Percentiles rank a stretch among this genome's conserved stretches.
phyloP scores from a whole-genome alignment of 2,113 vertebrate species.

The Datnioides undecimradiatus region DNA sequence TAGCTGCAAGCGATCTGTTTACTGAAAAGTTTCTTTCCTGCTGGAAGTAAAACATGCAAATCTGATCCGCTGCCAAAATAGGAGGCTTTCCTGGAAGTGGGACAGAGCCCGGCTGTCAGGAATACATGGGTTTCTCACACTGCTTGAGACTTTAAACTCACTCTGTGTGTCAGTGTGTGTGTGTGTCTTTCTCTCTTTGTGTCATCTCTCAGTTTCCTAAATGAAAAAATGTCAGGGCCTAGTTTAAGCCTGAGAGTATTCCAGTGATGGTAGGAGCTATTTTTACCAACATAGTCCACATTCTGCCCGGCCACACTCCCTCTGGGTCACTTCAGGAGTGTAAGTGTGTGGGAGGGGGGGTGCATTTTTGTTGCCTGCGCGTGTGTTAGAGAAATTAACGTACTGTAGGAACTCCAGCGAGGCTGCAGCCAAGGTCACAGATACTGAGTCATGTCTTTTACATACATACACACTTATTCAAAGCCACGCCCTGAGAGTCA shows the following conservation, averaged over 20 bases:
- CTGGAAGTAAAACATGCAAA: constrained; percentile 57
- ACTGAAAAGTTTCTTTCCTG: constrained; percentile 49
- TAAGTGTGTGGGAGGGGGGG: background rate
- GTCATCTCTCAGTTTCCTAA: constrained; percentile 51
- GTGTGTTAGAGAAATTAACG: constrained; percentile 12
- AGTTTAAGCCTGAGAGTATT: constrained; percentile 57
- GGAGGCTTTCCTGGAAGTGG: constrained; percentile 27
- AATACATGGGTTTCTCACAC: background rate
- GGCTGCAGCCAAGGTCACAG: constrained; percentile 42
- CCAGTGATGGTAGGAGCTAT: constrained; percentile 60
- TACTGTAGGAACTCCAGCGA: constrained; percentile 27
- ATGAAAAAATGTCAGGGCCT: constrained; percentile 53
- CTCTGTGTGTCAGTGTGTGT: background rate
- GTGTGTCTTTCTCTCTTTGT: constrained; percentile 1
- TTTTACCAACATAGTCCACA: constrained; percentile 67
- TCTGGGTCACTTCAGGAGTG: constrained; percentile 37
- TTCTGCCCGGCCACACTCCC: constrained; percentile 64
- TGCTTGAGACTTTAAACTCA: background rate
- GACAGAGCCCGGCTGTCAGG: background rate
- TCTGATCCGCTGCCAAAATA: constrained; percentile 49
- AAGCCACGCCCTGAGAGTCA: constrained; percentile 32
- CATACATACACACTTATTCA: constrained; percentile 11
- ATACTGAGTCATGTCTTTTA: constrained; percentile 48
- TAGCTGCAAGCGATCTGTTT: constrained; percentile 45
- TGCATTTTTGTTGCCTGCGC: constrained; percentile 8